These are phyloP conservation scores for Bos indicus DNA, from an alignment of 2,113 vertebrate species.

Conservation along the genomic window DNA sequence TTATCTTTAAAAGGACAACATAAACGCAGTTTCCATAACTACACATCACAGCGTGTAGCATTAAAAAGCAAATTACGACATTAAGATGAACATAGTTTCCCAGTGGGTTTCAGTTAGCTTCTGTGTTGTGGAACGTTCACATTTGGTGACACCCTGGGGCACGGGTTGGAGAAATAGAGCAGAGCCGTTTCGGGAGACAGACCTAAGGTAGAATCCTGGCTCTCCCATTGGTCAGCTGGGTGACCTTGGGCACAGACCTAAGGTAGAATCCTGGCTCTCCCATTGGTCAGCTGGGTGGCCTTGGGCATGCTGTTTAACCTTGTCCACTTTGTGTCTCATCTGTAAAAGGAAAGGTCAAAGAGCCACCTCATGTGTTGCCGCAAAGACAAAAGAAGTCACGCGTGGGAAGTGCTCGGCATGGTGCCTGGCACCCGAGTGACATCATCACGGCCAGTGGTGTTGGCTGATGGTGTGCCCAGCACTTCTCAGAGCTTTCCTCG, in stretches of 20 bases:
- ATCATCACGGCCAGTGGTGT: rapidly evolving
- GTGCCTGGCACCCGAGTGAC: not conserved
- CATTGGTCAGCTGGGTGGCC: not conserved
- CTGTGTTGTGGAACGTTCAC: not conserved
- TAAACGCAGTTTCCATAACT: not conserved
- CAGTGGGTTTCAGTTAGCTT: not conserved
- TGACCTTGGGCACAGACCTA: not conserved
- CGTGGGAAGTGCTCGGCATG: not conserved
- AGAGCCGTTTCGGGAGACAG: not conserved
- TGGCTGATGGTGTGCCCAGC: rapidly evolving
- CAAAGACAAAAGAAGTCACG: not conserved
- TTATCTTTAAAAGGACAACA: not conserved
- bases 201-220: not conserved
- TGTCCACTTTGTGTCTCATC: not conserved
- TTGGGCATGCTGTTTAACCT: not conserved
- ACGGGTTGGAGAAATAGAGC: not conserved
- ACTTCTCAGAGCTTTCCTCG: rapidly evolving
- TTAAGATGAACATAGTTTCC: not conserved
- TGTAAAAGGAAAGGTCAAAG: not conserved
- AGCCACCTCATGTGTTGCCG: rapidly evolving
- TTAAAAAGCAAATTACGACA: not conserved
- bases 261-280: not conserved
- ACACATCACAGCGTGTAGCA: not conserved
- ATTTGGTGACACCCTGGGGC: not conserved
- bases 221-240: not conserved